Evolutionary conservation across 2,888 invertebrate genomes (phyloP).

Genomic region (Microctonus brassicae): DNA sequence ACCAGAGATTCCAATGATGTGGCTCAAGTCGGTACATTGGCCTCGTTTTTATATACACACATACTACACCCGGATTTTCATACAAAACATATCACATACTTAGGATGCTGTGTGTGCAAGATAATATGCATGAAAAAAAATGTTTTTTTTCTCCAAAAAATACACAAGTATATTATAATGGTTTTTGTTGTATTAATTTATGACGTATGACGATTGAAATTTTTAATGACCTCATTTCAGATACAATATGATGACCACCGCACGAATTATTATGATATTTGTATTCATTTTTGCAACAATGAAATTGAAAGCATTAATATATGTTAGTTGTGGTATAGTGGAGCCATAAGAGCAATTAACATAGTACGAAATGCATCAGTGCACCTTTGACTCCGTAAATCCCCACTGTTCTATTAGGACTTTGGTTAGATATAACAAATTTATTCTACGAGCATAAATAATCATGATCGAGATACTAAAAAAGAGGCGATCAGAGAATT

Average conservation of each 20-base stretch:
- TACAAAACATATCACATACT: neutral
- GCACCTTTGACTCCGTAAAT: neutral
- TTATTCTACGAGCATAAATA: neutral
- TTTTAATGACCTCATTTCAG: slow-evolving; percentile 1
- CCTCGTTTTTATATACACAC: slow-evolving; percentile 48
- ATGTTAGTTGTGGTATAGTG: too few relatives aligned
- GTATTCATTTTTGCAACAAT: neutral
- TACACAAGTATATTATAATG: too few relatives aligned
- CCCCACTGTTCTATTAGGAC: slow-evolving; percentile 4
- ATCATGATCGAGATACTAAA: neutral
- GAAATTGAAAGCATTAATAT: neutral
- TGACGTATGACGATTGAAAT: neutral
- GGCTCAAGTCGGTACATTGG: slow-evolving; percentile 46
- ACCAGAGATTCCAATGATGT: slow-evolving; percentile 55
- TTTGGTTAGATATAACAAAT: neutral
- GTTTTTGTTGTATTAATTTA: neutral
- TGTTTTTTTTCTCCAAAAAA: neutral
- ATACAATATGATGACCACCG: neutral
- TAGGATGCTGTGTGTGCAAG: neutral
- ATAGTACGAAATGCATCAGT: neutral
- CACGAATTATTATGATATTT: too few relatives aligned
- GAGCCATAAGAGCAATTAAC: too few relatives aligned
- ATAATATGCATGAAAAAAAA: neutral
- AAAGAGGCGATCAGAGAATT: neutral
- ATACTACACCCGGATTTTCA: slow-evolving; percentile 28